Conservation (phyloP, 2,797 vertebrate genomes). For the Leucoraja ocellata region DNA sequence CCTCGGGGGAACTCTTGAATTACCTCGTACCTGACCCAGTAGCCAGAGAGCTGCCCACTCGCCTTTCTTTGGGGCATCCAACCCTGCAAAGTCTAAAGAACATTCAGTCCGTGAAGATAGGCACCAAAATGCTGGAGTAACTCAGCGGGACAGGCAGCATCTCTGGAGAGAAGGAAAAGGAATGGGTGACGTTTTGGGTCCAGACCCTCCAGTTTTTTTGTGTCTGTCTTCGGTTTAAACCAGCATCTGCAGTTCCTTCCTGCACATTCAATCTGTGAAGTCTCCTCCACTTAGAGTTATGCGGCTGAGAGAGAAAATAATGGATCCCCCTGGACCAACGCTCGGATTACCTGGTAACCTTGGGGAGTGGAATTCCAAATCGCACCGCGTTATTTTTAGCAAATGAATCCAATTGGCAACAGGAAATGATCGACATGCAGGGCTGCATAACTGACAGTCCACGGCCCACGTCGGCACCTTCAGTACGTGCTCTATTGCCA, state of each 20-base stretch:
- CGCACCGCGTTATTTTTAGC: neutral
- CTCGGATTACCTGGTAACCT: neutral
- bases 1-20: no score
- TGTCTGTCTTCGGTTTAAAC: no score
- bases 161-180: no score
- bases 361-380: neutral
- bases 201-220: no score
- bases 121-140: no score
- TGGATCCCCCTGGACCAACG: neutral
- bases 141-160: no score
- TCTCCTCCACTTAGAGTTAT: neutral
- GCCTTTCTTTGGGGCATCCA: neutral
- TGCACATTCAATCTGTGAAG: neutral
- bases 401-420: neutral
- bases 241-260: no score
- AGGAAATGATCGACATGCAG: conserved; percentile 1
- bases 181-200: no score
- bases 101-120: no score
- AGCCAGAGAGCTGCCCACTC: neutral
- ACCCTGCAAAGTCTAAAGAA: neutral
- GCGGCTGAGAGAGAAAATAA: neutral
- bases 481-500: neutral
- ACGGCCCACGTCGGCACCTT: neutral
- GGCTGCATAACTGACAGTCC: neutral
- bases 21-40: no score